Conservation (phyloP, 2,888 invertebrate genomes). For the Drosophila subsilvestris region DNA sequence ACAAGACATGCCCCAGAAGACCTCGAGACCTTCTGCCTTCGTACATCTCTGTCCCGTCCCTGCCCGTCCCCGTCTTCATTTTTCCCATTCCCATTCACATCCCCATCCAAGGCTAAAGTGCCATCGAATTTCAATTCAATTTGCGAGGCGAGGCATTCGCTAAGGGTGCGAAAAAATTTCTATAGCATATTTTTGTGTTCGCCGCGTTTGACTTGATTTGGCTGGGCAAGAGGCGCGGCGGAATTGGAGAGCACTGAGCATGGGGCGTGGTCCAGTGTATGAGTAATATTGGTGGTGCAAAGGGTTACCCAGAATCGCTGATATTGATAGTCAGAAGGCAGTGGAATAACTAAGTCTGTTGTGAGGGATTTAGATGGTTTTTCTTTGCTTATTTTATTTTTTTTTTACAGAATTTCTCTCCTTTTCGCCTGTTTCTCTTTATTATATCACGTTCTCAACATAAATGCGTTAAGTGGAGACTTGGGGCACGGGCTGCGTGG, state of each 20-base stretch:
- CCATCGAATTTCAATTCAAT: conserved; percentile 80
- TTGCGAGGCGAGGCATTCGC: conserved; percentile 61
- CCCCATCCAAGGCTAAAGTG: conserved; percentile 61
- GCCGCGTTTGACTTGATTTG: conserved; percentile 63
- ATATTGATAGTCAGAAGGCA: conserved; percentile 68
- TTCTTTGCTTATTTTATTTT: conserved; percentile 15
- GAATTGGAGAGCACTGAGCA: background rate
- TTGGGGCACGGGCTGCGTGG: conserved; percentile 56
- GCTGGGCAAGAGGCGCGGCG: conserved; percentile 3
- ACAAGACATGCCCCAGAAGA: conserved; percentile 47
- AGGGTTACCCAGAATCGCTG: conserved; percentile 62
- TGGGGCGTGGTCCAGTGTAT: conserved; percentile 58
- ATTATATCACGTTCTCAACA: conserved; percentile 80
- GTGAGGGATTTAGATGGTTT: conserved; percentile 54
- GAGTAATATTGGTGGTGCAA: conserved; percentile 70
- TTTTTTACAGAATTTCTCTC: conserved; percentile 35
- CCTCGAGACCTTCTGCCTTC: conserved; percentile 40
- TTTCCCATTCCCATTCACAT: conserved; percentile 4
- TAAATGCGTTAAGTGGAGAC: conserved; percentile 77
- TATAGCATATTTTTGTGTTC: conserved; percentile 67
- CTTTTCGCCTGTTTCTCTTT: conserved; percentile 56
- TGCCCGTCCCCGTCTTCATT: background rate
- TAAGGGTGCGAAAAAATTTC: conserved; percentile 69
- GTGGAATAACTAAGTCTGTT: conserved; percentile 44
- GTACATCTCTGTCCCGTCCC: background rate